phyloP scores from a whole-genome alignment of 2,797 vertebrate species.

The Catostomus latipinnis region DNA sequence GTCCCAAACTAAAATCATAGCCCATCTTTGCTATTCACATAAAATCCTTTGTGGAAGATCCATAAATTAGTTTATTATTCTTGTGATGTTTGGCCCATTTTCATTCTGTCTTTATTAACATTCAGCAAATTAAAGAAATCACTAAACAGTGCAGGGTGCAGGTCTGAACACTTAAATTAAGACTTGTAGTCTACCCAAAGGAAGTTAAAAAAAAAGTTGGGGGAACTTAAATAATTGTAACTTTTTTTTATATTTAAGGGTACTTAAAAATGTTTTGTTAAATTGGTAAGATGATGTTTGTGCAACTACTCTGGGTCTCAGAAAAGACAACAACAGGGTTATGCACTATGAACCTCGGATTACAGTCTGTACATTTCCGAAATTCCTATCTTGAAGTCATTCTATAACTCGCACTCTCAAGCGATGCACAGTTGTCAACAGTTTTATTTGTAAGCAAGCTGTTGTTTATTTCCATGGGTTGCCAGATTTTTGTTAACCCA shows the following conservation, averaged over 20 bases:
- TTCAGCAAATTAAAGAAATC: neutral
- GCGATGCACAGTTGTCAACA: too few species aligned
- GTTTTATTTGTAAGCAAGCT: too few species aligned
- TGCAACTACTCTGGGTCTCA: too few species aligned
- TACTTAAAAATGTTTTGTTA: too few species aligned
- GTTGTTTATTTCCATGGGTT: neutral
- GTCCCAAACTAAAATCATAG: neutral
- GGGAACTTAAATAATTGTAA: too few species aligned
- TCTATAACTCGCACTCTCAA: neutral
- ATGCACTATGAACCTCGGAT: too few species aligned
- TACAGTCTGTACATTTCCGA: too few species aligned
- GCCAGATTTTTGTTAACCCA: constrained; percentile 11
- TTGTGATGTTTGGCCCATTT: neutral
- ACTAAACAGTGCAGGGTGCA: neutral
- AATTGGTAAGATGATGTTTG: too few species aligned
- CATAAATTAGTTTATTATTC: constrained; percentile 14
- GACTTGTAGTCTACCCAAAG: neutral
- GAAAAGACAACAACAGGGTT: too few species aligned
- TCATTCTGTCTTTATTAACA: constrained; percentile 15
- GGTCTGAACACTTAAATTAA: neutral
- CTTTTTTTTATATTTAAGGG: too few species aligned
- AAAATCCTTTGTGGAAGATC: neutral
- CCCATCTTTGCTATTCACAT: neutral
- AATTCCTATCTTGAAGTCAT: too few species aligned
- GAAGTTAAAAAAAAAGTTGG: neutral